Evolutionary conservation across 2,888 invertebrate species (phyloP).

Genomic region (Geotrupes spiniger): DNA sequence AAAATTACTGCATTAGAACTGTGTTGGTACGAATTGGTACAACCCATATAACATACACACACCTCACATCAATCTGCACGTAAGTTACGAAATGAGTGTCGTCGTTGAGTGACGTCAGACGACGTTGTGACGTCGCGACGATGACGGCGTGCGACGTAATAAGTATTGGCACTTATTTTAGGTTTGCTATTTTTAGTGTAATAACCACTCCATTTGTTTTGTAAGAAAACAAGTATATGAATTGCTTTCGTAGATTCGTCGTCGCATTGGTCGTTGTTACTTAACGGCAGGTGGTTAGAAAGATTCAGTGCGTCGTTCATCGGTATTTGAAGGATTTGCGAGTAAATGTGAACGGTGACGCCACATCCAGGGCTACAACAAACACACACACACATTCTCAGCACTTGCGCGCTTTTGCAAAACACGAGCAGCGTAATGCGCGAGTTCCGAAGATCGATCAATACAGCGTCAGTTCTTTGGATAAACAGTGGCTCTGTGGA

Average conservation of each 20-base stretch:
- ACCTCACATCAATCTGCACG: background rate
- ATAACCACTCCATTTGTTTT: background rate
- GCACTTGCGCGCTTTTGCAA: conserved; percentile 26
- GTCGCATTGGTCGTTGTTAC: background rate
- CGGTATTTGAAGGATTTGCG: conserved; percentile 1
- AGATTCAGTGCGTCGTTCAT: background rate
- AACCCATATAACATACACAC: background rate
- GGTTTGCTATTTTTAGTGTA: conserved; percentile 16
- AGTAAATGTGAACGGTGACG: conserved; percentile 10
- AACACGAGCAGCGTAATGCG: conserved; percentile 26
- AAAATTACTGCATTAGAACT: background rate
- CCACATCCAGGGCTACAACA: conserved; percentile 24
- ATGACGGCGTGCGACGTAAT: conserved; percentile 20
- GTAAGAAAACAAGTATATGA: background rate
- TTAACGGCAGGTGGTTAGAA: background rate
- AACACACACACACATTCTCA: conserved; percentile 20
- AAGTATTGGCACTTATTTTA: conserved; percentile 21
- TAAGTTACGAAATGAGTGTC: conserved; percentile 1
- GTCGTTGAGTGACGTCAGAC: conserved; percentile 17
- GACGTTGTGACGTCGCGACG: conserved; percentile 15
- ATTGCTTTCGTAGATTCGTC: background rate
- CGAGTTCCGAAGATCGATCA: conserved; percentile 31
- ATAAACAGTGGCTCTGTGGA: conserved; percentile 19
- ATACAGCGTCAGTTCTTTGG: conserved; percentile 30
- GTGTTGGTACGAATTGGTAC: conserved; percentile 13